Base-by-base conservation (phyloP, 2,797 vertebrate species). In the Tamandua tetradactyla region DNA sequence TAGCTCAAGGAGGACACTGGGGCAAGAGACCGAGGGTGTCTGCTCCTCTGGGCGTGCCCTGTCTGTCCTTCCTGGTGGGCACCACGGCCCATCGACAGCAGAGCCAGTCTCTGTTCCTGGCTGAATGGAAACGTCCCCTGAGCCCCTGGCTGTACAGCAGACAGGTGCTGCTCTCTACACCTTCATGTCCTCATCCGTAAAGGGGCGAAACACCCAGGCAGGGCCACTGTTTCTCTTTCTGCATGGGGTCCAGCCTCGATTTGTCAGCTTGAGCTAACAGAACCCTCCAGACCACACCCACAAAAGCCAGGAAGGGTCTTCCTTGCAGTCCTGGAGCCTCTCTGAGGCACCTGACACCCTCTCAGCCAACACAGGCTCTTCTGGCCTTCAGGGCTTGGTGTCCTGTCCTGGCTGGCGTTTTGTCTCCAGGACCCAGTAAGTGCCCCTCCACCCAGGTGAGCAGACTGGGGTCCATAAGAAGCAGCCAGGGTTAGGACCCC, bases 91-190 rank as follows among this genome's bases (percentile, higher is more conserved):
- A 6, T 9, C 1, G 40, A 27, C 42, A 57, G 57, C n/a, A 9
- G 68, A 66, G 10, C 13, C 35, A 2, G 6, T 3, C 76, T 37
- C 17, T 1, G 30, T 11, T 20, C 27, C 44, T 15, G 55, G 47
- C 4, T 5, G 18, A 35, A 40, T 6, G 17, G 5, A 3, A 12
- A 5, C 37, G n/a, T n/a, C 55, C 42, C n/a, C 52, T 0, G 0
- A 69, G 32, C 13, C 32, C 61, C 6, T 20, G 15, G 57, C 5
- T 49, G 44, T 6, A 52, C 6, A 42, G 1, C 12, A 32, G 44
- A 10, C 2, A 27, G n/a, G 27, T 0, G 0, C 0, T 0, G 37
- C 1, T 23, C 17, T 9, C 11, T 2, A 74, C 4, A 40, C 49
- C 35, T 20, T 40, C 2, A 7, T 47, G 12, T 17, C 40, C 59